Evolutionary conservation across 2,888 invertebrate species (phyloP).

Genomic region (Eupithecia vulgata): DNA sequence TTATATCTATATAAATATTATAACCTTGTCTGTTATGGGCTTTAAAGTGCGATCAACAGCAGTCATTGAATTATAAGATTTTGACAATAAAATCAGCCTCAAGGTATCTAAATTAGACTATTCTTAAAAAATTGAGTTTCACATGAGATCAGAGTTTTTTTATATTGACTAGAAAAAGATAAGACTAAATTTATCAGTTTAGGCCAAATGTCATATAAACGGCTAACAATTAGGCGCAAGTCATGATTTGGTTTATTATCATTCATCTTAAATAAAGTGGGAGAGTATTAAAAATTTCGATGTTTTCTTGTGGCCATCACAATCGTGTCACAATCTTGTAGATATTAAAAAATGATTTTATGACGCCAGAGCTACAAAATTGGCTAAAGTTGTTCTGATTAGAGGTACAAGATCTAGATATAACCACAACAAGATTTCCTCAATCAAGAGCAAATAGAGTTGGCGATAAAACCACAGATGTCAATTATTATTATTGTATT

Average conservation of each 20-base stretch:
- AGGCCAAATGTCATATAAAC: neutral
- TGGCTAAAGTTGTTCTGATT: slow-evolving; percentile 4
- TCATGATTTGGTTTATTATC: neutral
- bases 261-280: neutral
- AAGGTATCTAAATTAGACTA: neutral
- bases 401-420: neutral
- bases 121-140: neutral
- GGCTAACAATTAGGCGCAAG: neutral
- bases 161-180: neutral
- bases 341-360: neutral
- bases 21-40: no score
- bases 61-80: neutral
- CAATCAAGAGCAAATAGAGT: slow-evolving; percentile 10
- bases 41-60: neutral
- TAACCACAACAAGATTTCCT: slow-evolving; percentile 21
- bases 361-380: neutral
- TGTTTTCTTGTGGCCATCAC: neutral
- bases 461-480: slow-evolving; percentile 14
- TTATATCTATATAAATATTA: no score
- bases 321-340: neutral
- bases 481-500: slow-evolving; percentile 24
- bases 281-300: neutral
- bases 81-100: neutral
- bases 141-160: no score
- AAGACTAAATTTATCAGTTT: neutral